Conservation (phyloP, 2,888 invertebrate species). For the Icerya purchasi region DNA sequence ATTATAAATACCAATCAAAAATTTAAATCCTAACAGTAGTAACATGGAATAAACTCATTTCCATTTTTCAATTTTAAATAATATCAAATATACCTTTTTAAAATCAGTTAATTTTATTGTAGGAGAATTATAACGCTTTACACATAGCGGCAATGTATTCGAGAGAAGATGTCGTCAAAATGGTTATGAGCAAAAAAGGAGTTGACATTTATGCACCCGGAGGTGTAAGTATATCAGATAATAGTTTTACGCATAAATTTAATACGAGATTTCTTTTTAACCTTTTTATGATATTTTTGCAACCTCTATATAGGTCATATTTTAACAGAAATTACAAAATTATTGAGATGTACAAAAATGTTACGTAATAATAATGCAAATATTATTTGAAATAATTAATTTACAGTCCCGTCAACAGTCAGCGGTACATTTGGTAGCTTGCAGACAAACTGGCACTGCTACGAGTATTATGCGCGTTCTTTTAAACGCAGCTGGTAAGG, state of each 20-base stretch:
- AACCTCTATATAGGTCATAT: no score
- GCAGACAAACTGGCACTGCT: slow-evolving; percentile 77
- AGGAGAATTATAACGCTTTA: slow-evolving; percentile 91
- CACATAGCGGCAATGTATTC: slow-evolving; percentile 90
- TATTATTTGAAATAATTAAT: no score
- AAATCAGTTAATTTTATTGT: no score
- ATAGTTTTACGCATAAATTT: not conserved
- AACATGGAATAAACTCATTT: not conserved
- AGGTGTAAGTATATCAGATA: slow-evolving; percentile 73
- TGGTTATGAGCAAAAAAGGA: slow-evolving; percentile 64
- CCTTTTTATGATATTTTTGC: not conserved
- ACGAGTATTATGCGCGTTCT: slow-evolving; percentile 74
- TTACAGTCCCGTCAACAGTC: slow-evolving; percentile 88
- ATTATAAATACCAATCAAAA: not conserved
- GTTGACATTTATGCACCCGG: slow-evolving; percentile 83
- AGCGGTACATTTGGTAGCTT: slow-evolving; percentile 84
- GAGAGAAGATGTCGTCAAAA: slow-evolving; percentile 80
- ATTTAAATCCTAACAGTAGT: not conserved
- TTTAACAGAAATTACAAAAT: no score
- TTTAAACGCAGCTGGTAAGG: slow-evolving; percentile 69
- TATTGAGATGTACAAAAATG: no score
- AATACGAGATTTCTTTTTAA: not conserved
- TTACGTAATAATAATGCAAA: no score
- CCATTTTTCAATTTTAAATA: not conserved
- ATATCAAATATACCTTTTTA: not conserved